phyloP scores from a whole-genome alignment of 2,797 vertebrate genomes.

The Pipistrellus nathusii region DNA sequence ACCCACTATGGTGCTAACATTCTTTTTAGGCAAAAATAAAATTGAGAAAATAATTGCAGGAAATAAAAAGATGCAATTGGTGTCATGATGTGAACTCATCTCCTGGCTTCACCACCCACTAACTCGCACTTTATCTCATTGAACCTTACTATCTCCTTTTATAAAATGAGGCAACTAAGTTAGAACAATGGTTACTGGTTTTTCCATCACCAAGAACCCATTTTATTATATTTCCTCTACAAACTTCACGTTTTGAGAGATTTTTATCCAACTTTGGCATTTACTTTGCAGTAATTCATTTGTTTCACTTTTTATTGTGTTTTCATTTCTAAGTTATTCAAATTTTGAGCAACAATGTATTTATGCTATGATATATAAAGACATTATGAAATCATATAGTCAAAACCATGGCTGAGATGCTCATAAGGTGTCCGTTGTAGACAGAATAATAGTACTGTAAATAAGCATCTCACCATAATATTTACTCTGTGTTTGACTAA shows the following conservation, averaged over 20 bases:
- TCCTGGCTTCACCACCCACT: not conserved
- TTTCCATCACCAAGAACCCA: not conserved
- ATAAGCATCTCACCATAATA: not conserved
- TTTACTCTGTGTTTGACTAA: not conserved
- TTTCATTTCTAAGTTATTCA: slow-evolving; percentile 37
- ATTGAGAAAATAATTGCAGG: not conserved
- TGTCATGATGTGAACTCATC: not conserved
- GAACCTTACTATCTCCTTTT: not conserved
- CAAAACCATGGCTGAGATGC: not conserved
- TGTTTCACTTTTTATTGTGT: slow-evolving; percentile 33
- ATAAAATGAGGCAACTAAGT: not conserved
- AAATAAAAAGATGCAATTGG: not conserved
- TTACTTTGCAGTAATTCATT: slow-evolving; percentile 27
- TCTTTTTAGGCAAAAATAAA: slow-evolving; percentile 5
- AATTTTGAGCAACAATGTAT: slow-evolving; percentile 32
- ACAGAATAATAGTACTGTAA: not conserved
- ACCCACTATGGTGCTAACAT: not conserved
- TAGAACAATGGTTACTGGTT: not conserved
- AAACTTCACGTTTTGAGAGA: slow-evolving; percentile 26
- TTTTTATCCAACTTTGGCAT: slow-evolving; percentile 47
- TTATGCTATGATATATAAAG: slow-evolving; percentile 34
- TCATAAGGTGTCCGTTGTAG: not conserved
- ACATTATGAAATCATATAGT: not conserved
- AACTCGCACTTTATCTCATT: not conserved
- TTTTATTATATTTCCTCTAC: slow-evolving; percentile 39